Evolutionary conservation across 2,888 invertebrate species (phyloP), one percentile per base, ranked within the genome.

Genomic region (Agrotis segetum): DNA sequence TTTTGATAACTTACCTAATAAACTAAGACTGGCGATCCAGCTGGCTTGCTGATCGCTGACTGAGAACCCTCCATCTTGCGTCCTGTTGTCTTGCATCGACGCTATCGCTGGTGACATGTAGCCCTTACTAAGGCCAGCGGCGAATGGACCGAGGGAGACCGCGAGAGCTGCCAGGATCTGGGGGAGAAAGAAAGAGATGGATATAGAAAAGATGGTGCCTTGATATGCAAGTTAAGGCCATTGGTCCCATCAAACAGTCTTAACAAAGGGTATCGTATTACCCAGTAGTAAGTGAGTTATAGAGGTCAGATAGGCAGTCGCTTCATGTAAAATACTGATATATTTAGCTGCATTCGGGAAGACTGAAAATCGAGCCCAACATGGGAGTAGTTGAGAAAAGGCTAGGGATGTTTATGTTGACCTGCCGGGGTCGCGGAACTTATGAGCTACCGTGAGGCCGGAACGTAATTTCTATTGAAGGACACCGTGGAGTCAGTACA

Each of bases 31-130:
- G 24, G 98, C 98, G 44, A 98, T 97, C 98, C 98, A 98, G 77
- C 98, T 98, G 24, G 98, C 98, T 88, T 98, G 97, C 92, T 98
- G 98, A 79, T 97, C 97, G 83, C 96, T 97, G 74, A 97, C 97
- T 2, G 97, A 96, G 91, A 97, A 97, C 2, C 90, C 84, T 3
- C 88, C 89, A 61, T 90, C 86, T 65, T 90, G 89, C 0, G 84
- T 77, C 64, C 90, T 90, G 61, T 97, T 95, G 74, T 97, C 97
- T 88, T 97, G 97, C 88, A 98, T 97, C 0, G 98, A 98, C 21
- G 98, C 98, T 78, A 98, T 97, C 3, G 98, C 98, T 1, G 98
- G 98, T 1, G 98, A 98, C 92, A 98, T 98, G 96, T 98, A 98
- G 13, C 98, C 98, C 91, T 98, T 98, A 79, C 98, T 98, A 64